Conservation (phyloP, 2,888 invertebrate genomes). For the Mesoligia furuncula region DNA sequence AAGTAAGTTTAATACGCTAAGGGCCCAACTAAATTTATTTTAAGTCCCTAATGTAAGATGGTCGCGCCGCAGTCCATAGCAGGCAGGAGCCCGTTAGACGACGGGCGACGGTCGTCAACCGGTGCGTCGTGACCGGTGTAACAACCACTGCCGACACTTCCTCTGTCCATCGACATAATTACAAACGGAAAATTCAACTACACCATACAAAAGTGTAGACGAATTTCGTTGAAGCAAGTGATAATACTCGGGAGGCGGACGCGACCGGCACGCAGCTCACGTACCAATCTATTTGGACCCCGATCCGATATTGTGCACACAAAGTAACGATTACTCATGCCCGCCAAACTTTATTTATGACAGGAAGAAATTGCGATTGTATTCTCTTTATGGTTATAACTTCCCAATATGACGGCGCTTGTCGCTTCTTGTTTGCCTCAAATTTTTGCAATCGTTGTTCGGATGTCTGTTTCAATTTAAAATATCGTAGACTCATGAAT, state of each 20-base stretch:
- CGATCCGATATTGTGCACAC: constrained; percentile 87
- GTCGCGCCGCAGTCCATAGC: constrained; percentile 84
- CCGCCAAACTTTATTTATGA: constrained; percentile 87
- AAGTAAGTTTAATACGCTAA: constrained; percentile 35
- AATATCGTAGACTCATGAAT: constrained; percentile 14
- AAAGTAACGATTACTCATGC: constrained; percentile 88
- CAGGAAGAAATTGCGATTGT: constrained; percentile 90
- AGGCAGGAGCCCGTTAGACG: constrained; percentile 83
- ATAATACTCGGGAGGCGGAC: constrained; percentile 69
- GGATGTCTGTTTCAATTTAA: constrained; percentile 11
- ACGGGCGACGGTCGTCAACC: constrained; percentile 81
- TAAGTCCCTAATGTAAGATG: constrained; percentile 78
- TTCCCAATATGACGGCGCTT: constrained; percentile 80
- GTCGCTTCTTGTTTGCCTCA: constrained; percentile 62
- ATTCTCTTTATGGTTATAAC: constrained; percentile 88
- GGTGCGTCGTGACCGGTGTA: constrained; percentile 85
- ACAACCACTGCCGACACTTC: constrained; percentile 85
- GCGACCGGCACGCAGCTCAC: constrained; percentile 80
- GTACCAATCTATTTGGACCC: constrained; percentile 87
- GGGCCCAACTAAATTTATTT: constrained; percentile 59
- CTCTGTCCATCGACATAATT: constrained; percentile 85
- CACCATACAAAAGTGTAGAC: constrained; percentile 82
- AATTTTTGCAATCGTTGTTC: constrained; percentile 49
- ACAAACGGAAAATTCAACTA: constrained; percentile 88
- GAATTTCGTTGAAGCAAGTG: constrained; percentile 81